phyloP scores from a whole-genome alignment of 2,113 vertebrate genomes.

The Eira barbara region DNA sequence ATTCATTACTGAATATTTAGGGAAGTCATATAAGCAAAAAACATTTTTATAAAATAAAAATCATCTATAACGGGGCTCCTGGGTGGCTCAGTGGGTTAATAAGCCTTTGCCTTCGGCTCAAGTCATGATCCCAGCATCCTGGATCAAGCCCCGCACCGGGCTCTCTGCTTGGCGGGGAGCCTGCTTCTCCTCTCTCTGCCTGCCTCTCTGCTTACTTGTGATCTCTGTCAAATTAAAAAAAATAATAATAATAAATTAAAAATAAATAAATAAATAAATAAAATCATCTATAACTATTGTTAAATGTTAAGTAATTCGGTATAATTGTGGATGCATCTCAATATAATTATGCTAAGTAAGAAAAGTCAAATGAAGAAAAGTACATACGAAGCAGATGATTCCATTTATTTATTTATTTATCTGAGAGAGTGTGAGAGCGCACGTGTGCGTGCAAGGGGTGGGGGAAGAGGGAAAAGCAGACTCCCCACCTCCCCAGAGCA shows the following conservation, averaged over 20 bases:
- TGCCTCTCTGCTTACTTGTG: too few species aligned
- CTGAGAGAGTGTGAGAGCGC: not conserved
- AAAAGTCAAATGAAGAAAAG: not conserved
- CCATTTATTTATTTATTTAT: not conserved
- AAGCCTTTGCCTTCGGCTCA: too few species aligned
- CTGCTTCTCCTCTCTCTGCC: too few species aligned
- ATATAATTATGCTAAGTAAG: not conserved
- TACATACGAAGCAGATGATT: not conserved
- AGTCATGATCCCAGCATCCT: too few species aligned
- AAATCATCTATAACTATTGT: not conserved
- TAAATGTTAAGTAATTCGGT: not conserved
- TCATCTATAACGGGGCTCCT: not conserved
- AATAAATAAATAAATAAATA: not conserved
- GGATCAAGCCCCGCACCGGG: too few species aligned
- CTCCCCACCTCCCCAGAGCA: not conserved
- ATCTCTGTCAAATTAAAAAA: too few species aligned
- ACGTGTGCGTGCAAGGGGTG: fast-evolving
- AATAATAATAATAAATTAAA: too few species aligned
- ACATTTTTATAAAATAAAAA: not conserved
- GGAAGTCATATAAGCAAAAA: not conserved
- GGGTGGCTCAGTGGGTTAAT: too few species aligned
- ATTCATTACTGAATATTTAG: not conserved
- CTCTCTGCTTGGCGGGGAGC: too few species aligned
- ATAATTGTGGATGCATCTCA: not conserved
- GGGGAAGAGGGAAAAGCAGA: not conserved